phyloP scores from a whole-genome alignment of 2,113 vertebrate species.

The Hassar affinis region DNA sequence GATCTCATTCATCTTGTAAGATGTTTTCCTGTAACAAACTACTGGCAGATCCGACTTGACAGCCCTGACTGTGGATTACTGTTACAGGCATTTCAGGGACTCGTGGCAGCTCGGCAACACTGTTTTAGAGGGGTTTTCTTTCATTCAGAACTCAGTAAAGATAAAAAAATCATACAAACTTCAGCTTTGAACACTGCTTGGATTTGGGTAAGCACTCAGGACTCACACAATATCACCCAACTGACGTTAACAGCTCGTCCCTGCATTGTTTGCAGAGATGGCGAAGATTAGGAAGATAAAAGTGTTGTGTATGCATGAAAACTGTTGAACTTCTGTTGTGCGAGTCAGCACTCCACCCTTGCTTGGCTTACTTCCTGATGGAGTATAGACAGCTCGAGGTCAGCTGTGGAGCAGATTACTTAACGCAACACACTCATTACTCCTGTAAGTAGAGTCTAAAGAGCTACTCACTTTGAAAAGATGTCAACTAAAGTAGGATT shows the following conservation, averaged over 20 bases:
- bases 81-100: not conserved
- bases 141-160: not conserved
- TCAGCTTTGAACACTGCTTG: not conserved
- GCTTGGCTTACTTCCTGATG: slow-evolving; percentile 9
- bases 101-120: not conserved
- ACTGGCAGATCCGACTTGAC: not conserved
- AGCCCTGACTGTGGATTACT: not conserved
- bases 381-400: slow-evolving; percentile 3
- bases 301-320: slow-evolving; percentile 23
- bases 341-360: not conserved
- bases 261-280: slow-evolving; percentile 14
- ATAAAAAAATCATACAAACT: not conserved
- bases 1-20: not conserved
- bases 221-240: slow-evolving; percentile 1
- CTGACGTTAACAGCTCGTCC: slow-evolving; percentile 15
- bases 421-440: slow-evolving; percentile 58
- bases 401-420: slow-evolving; percentile 47
- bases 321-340: slow-evolving; percentile 11
- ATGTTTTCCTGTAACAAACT: not conserved
- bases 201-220: not conserved
- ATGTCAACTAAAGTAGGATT: slow-evolving; percentile 68
- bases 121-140: not conserved
- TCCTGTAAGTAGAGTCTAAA: slow-evolving; percentile 57
- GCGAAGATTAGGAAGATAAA: slow-evolving; percentile 3
- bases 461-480: slow-evolving; percentile 59